phyloP scores from a whole-genome alignment of 2,888 invertebrate genomes.

The Idaea dimidiata region DNA sequence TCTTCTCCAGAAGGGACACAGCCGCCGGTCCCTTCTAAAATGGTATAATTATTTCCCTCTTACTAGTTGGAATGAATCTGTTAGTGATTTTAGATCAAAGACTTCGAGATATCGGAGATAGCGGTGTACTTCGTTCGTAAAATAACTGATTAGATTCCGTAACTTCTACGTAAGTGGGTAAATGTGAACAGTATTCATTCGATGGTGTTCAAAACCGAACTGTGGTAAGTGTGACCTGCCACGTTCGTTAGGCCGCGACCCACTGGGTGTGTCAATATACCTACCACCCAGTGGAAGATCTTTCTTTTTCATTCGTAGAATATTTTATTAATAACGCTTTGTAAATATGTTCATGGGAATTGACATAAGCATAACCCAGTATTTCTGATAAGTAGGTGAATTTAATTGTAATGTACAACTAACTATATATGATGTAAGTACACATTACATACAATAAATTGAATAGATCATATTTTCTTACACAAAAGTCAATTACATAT shows the following conservation, averaged over 20 bases:
- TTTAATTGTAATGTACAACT: too few species aligned
- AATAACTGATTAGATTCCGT: not conserved
- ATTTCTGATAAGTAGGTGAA: too few species aligned
- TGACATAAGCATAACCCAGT: too few species aligned
- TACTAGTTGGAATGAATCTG: not conserved
- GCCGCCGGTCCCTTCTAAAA: constrained; percentile 1
- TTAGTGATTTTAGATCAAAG: not conserved
- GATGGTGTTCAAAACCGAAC: not conserved
- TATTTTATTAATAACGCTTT: too few species aligned
- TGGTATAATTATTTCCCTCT: not conserved
- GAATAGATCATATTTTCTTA: too few species aligned
- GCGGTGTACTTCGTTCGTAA: not conserved
- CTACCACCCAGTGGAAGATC: not conserved
- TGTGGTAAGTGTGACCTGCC: not conserved
- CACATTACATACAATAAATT: too few species aligned
- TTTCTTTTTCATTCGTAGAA: not conserved
- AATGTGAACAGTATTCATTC: not conserved
- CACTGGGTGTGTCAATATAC: not conserved
- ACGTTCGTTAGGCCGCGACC: not conserved
- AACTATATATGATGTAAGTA: too few species aligned
- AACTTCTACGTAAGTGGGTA: not conserved
- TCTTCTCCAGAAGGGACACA: constrained; percentile 11
- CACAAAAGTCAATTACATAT: too few species aligned
- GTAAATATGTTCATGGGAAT: too few species aligned
- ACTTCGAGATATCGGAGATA: not conserved